phyloP scores from a whole-genome alignment of 2,888 invertebrate genomes.

The Diabrotica balteata region DNA sequence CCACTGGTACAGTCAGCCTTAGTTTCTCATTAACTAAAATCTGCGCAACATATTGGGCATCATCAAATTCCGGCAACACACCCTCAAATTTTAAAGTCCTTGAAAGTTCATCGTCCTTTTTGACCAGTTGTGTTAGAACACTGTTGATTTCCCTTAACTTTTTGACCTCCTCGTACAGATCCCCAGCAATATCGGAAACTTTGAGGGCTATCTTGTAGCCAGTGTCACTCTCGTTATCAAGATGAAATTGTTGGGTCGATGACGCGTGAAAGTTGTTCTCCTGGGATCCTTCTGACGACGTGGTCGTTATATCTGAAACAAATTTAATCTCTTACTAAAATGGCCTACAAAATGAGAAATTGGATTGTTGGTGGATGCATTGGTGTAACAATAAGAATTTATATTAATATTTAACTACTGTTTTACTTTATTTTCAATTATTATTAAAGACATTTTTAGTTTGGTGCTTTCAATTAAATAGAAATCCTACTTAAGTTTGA shows the following conservation, averaged over 20 bases:
- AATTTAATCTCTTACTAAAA: conserved; percentile 30
- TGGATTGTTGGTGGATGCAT: conserved; percentile 11
- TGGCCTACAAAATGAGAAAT: conserved; percentile 15
- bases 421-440: no score
- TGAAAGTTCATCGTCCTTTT: conserved; percentile 34
- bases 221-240: conserved; percentile 17
- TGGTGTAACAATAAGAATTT: background rate
- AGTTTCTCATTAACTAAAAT: conserved; percentile 48
- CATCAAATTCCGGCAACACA: conserved; percentile 35
- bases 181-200: conserved; percentile 37
- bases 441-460: no score
- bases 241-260: conserved; percentile 24
- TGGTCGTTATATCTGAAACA: conserved; percentile 32
- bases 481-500: no score
- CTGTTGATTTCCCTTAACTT: conserved; percentile 37
- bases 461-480: no score
- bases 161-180: conserved; percentile 38
- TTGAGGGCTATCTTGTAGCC: conserved; percentile 33
- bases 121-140: conserved; percentile 38
- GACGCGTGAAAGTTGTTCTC: conserved; percentile 28
- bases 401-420: no score
- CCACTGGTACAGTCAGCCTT: conserved; percentile 39
- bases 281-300: conserved; percentile 18
- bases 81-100: conserved; percentile 42
- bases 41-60: conserved; percentile 37